Percentiles rank a stretch among this genome's conserved stretches.
phyloP scores from a whole-genome alignment of 2,113 vertebrate species.

The Andinoacara biseriatus region DNA sequence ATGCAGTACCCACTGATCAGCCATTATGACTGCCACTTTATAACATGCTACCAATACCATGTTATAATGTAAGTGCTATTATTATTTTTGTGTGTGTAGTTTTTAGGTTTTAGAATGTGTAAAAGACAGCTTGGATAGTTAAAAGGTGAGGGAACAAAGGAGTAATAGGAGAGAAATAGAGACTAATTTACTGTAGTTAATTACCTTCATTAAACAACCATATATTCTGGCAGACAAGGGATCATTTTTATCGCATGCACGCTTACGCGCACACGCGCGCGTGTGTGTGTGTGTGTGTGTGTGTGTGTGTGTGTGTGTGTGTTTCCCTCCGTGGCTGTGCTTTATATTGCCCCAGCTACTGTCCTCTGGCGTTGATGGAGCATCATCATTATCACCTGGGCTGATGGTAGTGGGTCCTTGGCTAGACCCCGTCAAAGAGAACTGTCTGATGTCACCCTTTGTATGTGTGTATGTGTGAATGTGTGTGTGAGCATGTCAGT shows the following conservation, averaged over 20 bases:
- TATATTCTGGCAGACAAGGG: constrained; percentile 53
- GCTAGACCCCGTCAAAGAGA: constrained; percentile 45
- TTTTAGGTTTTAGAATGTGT: constrained; percentile 5
- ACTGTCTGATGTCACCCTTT: constrained; percentile 48
- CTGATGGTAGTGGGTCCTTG: constrained; percentile 60
- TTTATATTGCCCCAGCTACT: constrained; percentile 53
- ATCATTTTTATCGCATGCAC: constrained; percentile 39
- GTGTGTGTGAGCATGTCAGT: constrained; percentile 8
- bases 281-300: background rate
- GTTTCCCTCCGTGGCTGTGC: constrained; percentile 2
- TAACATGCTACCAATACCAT: background rate
- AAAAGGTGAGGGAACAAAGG: constrained; percentile 1
- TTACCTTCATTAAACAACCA: constrained; percentile 62
- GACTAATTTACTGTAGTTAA: constrained; percentile 50
- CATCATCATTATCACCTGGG: constrained; percentile 69
- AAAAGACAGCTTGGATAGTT: background rate
- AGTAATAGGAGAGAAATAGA: constrained; percentile 48
- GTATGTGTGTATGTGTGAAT: constrained; percentile 13
- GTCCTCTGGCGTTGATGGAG: constrained; percentile 69
- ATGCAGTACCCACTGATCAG: background rate
- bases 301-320: background rate
- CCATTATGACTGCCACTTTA: constrained; percentile 8
- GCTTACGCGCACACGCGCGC: background rate
- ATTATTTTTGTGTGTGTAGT: background rate
- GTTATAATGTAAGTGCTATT: background rate